Evolutionary conservation across 2,797 vertebrate genomes (phyloP), one percentile per base, ranked within the genome.

Genomic region (Phataginus tricuspis): DNA sequence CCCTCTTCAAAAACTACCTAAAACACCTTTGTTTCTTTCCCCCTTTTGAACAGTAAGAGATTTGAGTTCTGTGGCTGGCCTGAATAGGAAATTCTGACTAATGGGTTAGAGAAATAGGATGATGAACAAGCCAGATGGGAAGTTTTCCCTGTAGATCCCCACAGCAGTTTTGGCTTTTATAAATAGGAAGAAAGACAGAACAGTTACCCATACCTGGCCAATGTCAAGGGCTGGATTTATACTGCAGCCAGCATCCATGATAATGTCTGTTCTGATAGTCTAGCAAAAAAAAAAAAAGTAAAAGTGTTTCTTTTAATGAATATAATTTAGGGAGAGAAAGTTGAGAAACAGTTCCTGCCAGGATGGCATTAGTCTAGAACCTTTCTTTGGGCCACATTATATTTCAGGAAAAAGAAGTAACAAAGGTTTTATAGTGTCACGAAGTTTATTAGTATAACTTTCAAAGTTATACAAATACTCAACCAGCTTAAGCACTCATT

Each of bases 151-250:
- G 12, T 1, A 90, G 78, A 74, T 5, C 27, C 31, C 53, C 59
- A 29, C 0, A 25, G 97, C 94, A 89, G 68, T 37, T 64, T 29
- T 45, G 87, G 39, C 23, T 34, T 83, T 72, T 71, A 86, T 13
- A 79, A 90, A 95, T 0, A 92, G 75, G 57, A 71, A 25, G 85
- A 4, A 4, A 92, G 23, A 31, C 18, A 86, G 84, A 63, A 69
- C 42, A n/a, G 86, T 86, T 66, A 18, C 49, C 98, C 98, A 0
- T 98, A 99, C 98, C 98, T 99, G 99, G 83, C 98, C 98, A 94
- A 98, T 97, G 96, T 99, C 98, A 92, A 99, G 92, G 84, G 98
- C 98, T 83, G 98, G 98, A 80, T 99, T 99, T 97, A 99, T 98
- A 85, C 98, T 99, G 96, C 15, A 61, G 90, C 98, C 98, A 71